Conservation (phyloP, 2,797 vertebrate species). For the Phalloptychus januarius region DNA sequence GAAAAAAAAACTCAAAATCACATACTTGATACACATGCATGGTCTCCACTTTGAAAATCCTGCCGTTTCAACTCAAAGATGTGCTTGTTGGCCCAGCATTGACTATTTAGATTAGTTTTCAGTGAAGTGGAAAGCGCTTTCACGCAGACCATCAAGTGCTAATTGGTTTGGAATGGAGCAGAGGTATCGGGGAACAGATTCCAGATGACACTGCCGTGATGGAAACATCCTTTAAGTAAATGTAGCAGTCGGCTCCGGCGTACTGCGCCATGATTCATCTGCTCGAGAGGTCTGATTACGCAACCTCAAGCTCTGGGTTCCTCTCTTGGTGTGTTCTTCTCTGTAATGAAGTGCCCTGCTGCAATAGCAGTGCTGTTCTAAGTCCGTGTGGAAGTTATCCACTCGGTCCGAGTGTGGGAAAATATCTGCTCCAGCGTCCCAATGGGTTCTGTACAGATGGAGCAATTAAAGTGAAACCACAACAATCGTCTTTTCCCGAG, state of each 20-base stretch:
- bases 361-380: constrained; percentile 50
- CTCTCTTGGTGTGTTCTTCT: constrained; percentile 42
- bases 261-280: constrained; percentile 59
- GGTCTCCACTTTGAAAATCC: constrained; percentile 41
- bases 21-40: constrained; percentile 15
- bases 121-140: constrained; percentile 72
- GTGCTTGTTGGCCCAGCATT: constrained; percentile 49
- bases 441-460: constrained; percentile 71
- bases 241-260: constrained; percentile 63
- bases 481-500: constrained; percentile 70
- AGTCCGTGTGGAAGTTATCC: constrained; percentile 56
- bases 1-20: neutral
- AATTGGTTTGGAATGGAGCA: constrained; percentile 78
- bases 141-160: constrained; percentile 83
- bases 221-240: constrained; percentile 75
- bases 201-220: constrained; percentile 74
- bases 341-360: constrained; percentile 63
- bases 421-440: constrained; percentile 55
- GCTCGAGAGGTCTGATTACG: constrained; percentile 60
- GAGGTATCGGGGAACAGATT: constrained; percentile 72
- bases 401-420: constrained; percentile 51
- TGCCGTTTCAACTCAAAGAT: constrained; percentile 45
- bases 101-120: constrained; percentile 69
- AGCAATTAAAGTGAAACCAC: constrained; percentile 74
- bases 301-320: constrained; percentile 50